phyloP scores from a whole-genome alignment of 2,113 vertebrate species.

The Anarhynchus alexandrinus region DNA sequence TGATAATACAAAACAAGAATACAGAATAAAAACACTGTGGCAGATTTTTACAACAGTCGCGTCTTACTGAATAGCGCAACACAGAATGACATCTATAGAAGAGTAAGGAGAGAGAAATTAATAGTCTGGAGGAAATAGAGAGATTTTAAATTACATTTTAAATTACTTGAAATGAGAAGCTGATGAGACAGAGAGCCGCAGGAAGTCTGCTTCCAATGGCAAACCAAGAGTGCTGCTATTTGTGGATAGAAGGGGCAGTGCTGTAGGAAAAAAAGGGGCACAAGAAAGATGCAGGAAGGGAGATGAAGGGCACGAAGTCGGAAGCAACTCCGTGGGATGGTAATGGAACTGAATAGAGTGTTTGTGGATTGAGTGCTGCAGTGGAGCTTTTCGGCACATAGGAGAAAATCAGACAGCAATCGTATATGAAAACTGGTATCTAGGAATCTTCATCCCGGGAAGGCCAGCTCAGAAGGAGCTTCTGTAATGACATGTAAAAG shows the following conservation, averaged over 20 bases:
- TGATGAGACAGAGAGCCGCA: conserved; percentile 62
- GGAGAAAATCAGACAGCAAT: background rate
- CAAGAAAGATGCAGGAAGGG: conserved; percentile 27
- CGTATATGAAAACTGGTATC: background rate
- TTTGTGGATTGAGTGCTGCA: conserved; percentile 4
- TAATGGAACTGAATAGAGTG: conserved; percentile 7
- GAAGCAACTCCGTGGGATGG: conserved; percentile 44
- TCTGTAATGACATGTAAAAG: conserved; percentile 18
- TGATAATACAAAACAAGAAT: conserved; percentile 18
- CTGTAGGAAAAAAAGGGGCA: conserved; percentile 42
- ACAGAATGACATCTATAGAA: conserved; percentile 35
- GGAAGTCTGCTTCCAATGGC: conserved; percentile 62
- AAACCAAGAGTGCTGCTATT: conserved; percentile 67
- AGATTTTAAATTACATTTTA: conserved; percentile 66
- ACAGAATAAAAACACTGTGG: conserved; percentile 17
- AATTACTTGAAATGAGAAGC: conserved; percentile 66
- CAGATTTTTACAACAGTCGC: conserved; percentile 5
- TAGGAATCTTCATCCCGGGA: conserved; percentile 1
- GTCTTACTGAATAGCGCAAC: conserved; percentile 2
- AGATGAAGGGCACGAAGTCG: conserved; percentile 43
- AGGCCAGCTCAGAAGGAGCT: conserved; percentile 2
- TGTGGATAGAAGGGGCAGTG: conserved; percentile 56
- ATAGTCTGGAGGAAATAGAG: conserved; percentile 63
- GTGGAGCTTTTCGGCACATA: background rate
- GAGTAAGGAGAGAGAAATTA: conserved; percentile 59